Evolutionary conservation across 2,888 invertebrate species (phyloP), one percentile per base, ranked within the genome.

Genomic region (Keiferia lycopersicella): DNA sequence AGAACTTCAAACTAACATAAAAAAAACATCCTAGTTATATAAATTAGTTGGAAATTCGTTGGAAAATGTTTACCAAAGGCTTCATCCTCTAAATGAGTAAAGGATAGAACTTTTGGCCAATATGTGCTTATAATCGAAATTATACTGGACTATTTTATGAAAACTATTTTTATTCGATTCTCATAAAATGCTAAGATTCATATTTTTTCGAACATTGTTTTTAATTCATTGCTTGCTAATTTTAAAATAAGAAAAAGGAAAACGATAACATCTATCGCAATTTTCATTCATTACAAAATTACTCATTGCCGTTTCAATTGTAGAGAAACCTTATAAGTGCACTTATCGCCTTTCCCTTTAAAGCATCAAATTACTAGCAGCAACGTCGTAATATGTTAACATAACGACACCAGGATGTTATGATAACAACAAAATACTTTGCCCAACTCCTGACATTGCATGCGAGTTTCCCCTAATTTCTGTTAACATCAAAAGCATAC

Each of bases 401-500:
- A 11, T 50, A 10, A 50, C 45, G n/a, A 14, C 41, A 41, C n/a
- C 6, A 14, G 11, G 45, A 45, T 45, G 16, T 45, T 45, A 45
- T 45, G 45, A n/a, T 16, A 51, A 7, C 51, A 51, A 51, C 22
- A 10, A 22, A 22, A 51, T 51, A 51, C 51, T 51, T 51, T 8
- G 51, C 22, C 20, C 53, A 64, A 58, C 65, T 62, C 56, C 61
- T 66, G 66, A 59, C 59, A 65, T 62, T 65, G 58, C 63, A 30
- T 20, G 59, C 56, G 62, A 61, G 56, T 67, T 65, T 60, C 8
- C 26, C 34, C 30, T 16, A 57, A 66, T 64, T n/a, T 65, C 59
- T 58, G 60, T 66, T 66, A 64, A 39, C 60, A 61, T 62, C 81
- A 85, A 83, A 84, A 78, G 71, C 76, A 81, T 83, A 80, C 77